A percentile compares a stretch with the other conserved stretches of the same genome.
Evolutionary conservation across 1,140 invertebrate species (phyloP).

Genomic region (Drosophila santomea): DNA sequence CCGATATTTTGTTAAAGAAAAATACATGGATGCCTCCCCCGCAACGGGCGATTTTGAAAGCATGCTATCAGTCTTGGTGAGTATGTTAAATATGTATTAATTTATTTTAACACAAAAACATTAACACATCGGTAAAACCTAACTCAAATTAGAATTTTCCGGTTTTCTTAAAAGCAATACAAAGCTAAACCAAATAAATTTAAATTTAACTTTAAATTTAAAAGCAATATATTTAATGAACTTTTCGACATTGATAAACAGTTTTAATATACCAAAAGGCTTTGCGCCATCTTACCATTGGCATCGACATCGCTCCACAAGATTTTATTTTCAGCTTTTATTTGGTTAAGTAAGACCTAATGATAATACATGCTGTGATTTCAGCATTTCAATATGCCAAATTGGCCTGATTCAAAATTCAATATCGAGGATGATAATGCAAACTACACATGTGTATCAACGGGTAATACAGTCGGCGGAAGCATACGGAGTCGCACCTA

Average conservation of each 20-base stretch:
- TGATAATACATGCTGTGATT: slow-evolving; percentile 8
- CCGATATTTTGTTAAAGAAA: slow-evolving; percentile 89
- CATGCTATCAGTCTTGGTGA: slow-evolving; percentile 91
- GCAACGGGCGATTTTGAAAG: slow-evolving; percentile 94
- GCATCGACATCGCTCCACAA: no score
- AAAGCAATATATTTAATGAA: no score
- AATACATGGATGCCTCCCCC: slow-evolving; percentile 88
- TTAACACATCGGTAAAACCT: no score
- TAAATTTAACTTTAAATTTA: no score
- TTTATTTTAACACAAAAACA: not conserved
- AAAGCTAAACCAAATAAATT: no score
- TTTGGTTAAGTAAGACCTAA: no score
- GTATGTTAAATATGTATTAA: slow-evolving; percentile 34
- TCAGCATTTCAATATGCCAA: slow-evolving; percentile 89
- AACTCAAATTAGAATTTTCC: no score
- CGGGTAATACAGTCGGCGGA: slow-evolving; percentile 89
- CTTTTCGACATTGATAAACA: no score
- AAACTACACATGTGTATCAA: slow-evolving; percentile 93
- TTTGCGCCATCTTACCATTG: no score
- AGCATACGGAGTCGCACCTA: slow-evolving; percentile 92
- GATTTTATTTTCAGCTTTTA: not conserved
- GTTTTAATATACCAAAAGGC: no score
- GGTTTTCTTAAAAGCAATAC: no score
- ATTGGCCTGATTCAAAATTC: slow-evolving; percentile 91
- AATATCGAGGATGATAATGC: slow-evolving; percentile 91